These are phyloP conservation scores for Holothuria leucospilota DNA, from an alignment of 53 echinoderm and acorn worm genomes.

Conservation along the genomic window DNA sequence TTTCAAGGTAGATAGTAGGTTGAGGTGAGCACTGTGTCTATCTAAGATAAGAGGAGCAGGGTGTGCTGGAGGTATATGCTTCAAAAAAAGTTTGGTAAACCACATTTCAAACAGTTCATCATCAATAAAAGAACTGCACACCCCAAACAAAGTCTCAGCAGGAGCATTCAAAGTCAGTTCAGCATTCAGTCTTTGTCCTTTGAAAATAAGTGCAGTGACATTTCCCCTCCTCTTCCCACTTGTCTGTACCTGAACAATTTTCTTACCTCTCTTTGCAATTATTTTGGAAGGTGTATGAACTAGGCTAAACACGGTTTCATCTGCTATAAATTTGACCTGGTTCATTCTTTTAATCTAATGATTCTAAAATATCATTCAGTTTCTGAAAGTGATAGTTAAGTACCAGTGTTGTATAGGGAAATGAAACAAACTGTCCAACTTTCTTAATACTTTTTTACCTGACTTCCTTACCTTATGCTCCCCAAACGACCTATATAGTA, in stretches of 20 bases:
- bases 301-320: slow-evolving; percentile 41
- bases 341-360: slow-evolving; percentile 1
- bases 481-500: too few species aligned
- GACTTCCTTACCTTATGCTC: too few species aligned
- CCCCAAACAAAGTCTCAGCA: slow-evolving; percentile 63
- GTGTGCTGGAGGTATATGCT: slow-evolving; percentile 35
- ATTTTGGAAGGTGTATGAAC: slow-evolving; percentile 34
- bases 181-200: slow-evolving; percentile 49
- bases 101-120: slow-evolving; percentile 67
- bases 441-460: too few species aligned
- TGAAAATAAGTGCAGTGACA: slow-evolving; percentile 46
- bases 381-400: slow-evolving; percentile 25
- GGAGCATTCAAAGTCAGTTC: slow-evolving; percentile 53
- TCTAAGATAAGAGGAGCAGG: slow-evolving; percentile 64
- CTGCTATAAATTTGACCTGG: slow-evolving; percentile 38
- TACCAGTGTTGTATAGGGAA: too few species aligned
- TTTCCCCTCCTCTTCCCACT: background rate
- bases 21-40: slow-evolving; percentile 66
- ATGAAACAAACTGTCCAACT: too few species aligned
- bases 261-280: slow-evolving; percentile 23
- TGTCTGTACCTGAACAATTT: slow-evolving; percentile 11
- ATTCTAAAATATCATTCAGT: slow-evolving; percentile 15
- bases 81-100: slow-evolving; percentile 65
- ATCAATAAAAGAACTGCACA: slow-evolving; percentile 50
- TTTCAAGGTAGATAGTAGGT: slow-evolving; percentile 12